Conservation (phyloP, 2,797 vertebrate species). For the Molossus molossus region DNA sequence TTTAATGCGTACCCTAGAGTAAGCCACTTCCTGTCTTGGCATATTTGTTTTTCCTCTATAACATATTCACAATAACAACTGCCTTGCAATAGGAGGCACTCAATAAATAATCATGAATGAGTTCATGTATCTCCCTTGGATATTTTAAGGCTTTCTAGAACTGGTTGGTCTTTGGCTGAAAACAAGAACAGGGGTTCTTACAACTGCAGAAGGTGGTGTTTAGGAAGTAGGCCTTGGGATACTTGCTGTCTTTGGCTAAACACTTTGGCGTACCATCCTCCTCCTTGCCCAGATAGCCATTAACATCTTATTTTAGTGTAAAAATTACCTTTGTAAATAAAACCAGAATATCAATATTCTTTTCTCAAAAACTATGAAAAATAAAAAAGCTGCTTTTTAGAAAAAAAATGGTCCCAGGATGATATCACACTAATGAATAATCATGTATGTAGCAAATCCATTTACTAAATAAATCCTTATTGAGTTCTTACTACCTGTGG, state of each 20-base stretch:
- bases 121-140: neutral
- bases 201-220: neutral
- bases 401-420: conserved; percentile 47
- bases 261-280: neutral
- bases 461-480: conserved; percentile 22
- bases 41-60: conserved; percentile 38
- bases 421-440: conserved; percentile 20
- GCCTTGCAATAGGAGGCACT: neutral
- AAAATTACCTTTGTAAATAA: conserved; percentile 65
- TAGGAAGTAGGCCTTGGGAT: neutral
- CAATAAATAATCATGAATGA: neutral
- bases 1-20: neutral
- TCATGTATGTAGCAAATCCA: neutral
- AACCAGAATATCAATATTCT: conserved; percentile 46
- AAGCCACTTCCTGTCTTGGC: neutral
- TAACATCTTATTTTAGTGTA: conserved; percentile 11
- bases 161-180: neutral
- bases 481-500: neutral
- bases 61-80: conserved; percentile 45
- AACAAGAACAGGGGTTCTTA: conserved; percentile 36
- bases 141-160: conserved; percentile 55
- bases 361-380: conserved; percentile 51
- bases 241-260: conserved; percentile 32
- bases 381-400: neutral
- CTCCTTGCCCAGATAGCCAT: neutral